Evolutionary conservation across 2,888 invertebrate genomes (phyloP), one percentile per base, ranked within the genome.

Genomic region (Netelia melanura): DNA sequence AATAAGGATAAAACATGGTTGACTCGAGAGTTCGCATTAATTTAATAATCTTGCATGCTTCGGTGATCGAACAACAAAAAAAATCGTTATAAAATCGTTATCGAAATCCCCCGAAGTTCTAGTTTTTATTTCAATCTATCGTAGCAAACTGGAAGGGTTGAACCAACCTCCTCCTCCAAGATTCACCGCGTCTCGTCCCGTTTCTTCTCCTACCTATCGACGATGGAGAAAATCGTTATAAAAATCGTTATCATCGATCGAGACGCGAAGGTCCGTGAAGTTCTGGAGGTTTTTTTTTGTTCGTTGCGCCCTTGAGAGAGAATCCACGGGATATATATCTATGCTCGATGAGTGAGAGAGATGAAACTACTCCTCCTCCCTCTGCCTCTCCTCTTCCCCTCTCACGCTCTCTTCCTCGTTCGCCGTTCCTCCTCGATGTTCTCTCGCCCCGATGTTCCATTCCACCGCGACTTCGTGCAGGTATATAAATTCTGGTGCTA

Each of bases 401-500:
- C 67, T 79, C 82, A 68, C 75, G 65, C 67, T 71, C 62, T 80
- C 70, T 17, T 84, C 10, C 25, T 68, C 77, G 70, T 61, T 78
- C 52, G 58, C 78, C 56, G 76, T 70, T 70, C 71, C 74, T 85
- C 79, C 88, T 78, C 77, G 54, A 81, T 80, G 25, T 76, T 78
- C 76, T 56, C 78, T 81, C 81, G 81, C 70, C 76, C 79, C 58
- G 65, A 78, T 83, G 79, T 83, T 75, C 88, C 92, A 90, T 91
- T 92, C 92, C 90, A 90, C 89, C 90, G 38, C 38, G 89, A 90
- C 89, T 91, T 90, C 92, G 91, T 92, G 92, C 93, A 93, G 93
- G 93, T 93, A 93, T 93, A 93, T 93, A 93, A 93, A 93, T 93
- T 93, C 93, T 93, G 92, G 92, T 92, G 93, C 93, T 93, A 93